Evolutionary conservation across 2,113 vertebrate species (phyloP).

Genomic region (Actenoides lindsayi): DNA sequence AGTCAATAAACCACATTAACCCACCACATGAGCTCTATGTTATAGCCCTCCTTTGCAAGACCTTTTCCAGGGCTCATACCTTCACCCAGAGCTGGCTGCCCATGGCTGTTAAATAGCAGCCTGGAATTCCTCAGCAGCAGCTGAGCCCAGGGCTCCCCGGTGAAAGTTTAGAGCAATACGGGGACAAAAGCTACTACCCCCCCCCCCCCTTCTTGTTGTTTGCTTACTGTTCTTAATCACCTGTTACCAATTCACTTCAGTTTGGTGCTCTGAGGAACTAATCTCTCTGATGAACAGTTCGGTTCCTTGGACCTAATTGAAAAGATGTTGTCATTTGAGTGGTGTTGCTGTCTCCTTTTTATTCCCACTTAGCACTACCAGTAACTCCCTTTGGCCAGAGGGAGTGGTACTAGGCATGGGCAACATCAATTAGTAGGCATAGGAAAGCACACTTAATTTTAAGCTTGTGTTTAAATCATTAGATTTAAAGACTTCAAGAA

Average conservation of each 20-base stretch:
- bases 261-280: neutral
- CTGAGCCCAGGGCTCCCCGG: neutral
- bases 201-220: neutral
- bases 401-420: neutral
- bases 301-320: neutral
- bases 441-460: neutral
- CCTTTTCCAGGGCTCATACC: rapidly evolving
- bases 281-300: neutral
- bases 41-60: rapidly evolving
- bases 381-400: neutral
- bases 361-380: neutral
- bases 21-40: rapidly evolving
- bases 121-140: neutral
- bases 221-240: neutral
- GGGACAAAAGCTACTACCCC: neutral
- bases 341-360: neutral
- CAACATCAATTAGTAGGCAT: neutral
- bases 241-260: neutral
- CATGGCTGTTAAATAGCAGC: neutral
- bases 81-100: neutral
- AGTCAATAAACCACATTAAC: neutral
- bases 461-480: rapidly evolving
- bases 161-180: neutral
- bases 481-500: neutral
- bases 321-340: neutral